Evolutionary conservation across 2,888 invertebrate species (phyloP).

Genomic region (Coleophora deauratella): DNA sequence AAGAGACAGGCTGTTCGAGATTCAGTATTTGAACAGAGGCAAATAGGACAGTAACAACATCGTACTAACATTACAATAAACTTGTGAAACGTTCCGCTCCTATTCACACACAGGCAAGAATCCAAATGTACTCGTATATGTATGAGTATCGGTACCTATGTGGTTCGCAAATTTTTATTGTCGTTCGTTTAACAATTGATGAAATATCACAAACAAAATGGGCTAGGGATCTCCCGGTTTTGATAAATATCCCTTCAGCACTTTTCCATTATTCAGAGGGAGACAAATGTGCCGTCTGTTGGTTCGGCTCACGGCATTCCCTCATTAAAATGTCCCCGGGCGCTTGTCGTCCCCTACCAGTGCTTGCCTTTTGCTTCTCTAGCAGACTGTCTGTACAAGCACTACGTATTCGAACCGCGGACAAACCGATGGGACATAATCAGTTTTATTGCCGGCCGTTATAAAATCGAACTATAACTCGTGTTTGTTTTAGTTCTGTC

Average conservation of each 20-base stretch:
- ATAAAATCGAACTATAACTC: slow-evolving; percentile 44
- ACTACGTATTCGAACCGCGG: slow-evolving; percentile 1
- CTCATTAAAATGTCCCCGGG: slow-evolving; percentile 58
- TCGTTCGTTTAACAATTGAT: slow-evolving; percentile 29
- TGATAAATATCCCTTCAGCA: slow-evolving; percentile 61
- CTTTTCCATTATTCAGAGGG: slow-evolving; percentile 52
- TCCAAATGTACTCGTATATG: too few species aligned
- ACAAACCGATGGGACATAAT: slow-evolving; percentile 42
- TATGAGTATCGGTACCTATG: slow-evolving; percentile 12
- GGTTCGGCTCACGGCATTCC: slow-evolving; percentile 46
- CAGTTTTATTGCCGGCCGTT: slow-evolving; percentile 58
- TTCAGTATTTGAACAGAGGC: slow-evolving; percentile 26
- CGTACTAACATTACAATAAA: slow-evolving; percentile 19
- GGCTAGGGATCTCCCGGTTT: slow-evolving; percentile 35
- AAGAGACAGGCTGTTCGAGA: slow-evolving; percentile 15
- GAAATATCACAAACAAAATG: slow-evolving; percentile 39
- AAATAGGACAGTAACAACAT: slow-evolving; percentile 20
- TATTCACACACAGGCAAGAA: slow-evolving; percentile 13
- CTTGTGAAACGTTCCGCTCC: slow-evolving; percentile 19
- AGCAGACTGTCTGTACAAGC: slow-evolving; percentile 10
- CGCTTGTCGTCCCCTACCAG: slow-evolving; percentile 33
- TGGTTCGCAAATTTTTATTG: slow-evolving; percentile 21
- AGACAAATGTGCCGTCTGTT: slow-evolving; percentile 55
- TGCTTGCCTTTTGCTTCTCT: slow-evolving; percentile 8
- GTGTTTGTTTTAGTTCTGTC: slow-evolving; percentile 45